phyloP scores from a whole-genome alignment of 2,888 invertebrate species.

The Lacanobia oleracea region DNA sequence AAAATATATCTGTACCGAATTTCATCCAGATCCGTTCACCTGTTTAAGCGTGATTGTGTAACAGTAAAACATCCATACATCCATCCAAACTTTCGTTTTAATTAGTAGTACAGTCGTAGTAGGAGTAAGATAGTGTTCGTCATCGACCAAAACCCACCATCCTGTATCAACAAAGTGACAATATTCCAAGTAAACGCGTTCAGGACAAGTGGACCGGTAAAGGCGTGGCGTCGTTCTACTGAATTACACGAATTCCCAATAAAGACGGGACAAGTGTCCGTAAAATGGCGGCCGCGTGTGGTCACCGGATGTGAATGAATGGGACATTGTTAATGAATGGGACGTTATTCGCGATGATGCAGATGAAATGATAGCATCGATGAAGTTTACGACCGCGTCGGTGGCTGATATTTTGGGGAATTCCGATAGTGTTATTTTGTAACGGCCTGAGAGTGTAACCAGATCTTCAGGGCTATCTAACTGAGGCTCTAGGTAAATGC shows the following conservation, averaged over 20 bases:
- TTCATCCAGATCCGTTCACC: no score
- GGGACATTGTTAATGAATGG: slow-evolving; percentile 66
- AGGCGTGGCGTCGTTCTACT: slow-evolving; percentile 75
- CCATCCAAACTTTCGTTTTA: no score
- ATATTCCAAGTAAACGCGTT: slow-evolving; percentile 81
- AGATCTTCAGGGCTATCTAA: neutral
- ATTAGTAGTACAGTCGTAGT: no score
- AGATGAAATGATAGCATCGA: slow-evolving; percentile 46
- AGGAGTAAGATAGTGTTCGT: neutral
- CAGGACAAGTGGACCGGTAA: slow-evolving; percentile 67
- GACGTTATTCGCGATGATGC: slow-evolving; percentile 68
- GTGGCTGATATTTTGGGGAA: slow-evolving; percentile 16
- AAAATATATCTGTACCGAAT: no score
- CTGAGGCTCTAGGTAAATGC: no score
- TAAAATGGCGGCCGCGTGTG: slow-evolving; percentile 80
- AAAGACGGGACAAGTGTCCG: slow-evolving; percentile 77
- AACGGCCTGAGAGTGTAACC: neutral
- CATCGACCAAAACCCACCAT: slow-evolving; percentile 16
- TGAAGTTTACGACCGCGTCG: slow-evolving; percentile 25
- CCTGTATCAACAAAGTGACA: slow-evolving; percentile 70
- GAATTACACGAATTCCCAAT: slow-evolving; percentile 82
- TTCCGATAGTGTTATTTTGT: neutral
- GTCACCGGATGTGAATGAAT: slow-evolving; percentile 79
- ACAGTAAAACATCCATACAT: no score
- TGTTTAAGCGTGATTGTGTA: no score